Base-by-base conservation (phyloP, 1,140 invertebrate genomes). In the Lordiphosa clarofinis region DNA sequence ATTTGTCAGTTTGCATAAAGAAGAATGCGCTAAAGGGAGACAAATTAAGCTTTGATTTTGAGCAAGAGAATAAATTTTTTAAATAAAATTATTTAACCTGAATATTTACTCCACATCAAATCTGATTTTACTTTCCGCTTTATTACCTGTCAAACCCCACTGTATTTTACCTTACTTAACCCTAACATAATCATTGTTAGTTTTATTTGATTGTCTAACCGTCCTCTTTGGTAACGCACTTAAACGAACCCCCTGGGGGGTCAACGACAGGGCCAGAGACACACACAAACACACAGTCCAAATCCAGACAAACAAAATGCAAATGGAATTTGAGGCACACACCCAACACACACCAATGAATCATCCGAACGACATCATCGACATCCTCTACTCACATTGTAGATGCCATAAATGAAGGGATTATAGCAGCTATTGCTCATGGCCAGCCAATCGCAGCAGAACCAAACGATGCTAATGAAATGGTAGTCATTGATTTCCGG, bases 371-470 rank as follows among this genome's bases (percentile, higher is more conserved):
- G 13, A 33, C 33, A 63, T 52, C 43, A 53, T 40, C 44, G 38
- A 39, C 54, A 55, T 40, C 39, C 40, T 13, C 19, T 33, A 93
- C 94, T 94, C 89, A 95, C 95, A 86, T 96, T 96, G 69, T 95
- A 95, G 62, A 96, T 94, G 9, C 94, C 94, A 78, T 96, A 96
- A 61, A 96, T 95, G 74, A 96, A 95, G 0, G 95, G 95, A 89
- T 96, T 96, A 84, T 94, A 95, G 73, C 94, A 96, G 42, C 94
- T 95, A 86, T 96, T 96, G 65, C 93, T 94, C 94, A 96, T 96
- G 1, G 95, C 95, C 59, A 96, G 88, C 94, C 94, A 96, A 88
- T 96, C 94, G 74, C 92, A 94, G 82, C 92, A 94, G 82, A 96
- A 95, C 90, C 92, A 95, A 44, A 95, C 91, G 6, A 94, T 93